Evolutionary conservation across 2,113 vertebrate genomes (phyloP).

Genomic region (Clarias gariepinus): DNA sequence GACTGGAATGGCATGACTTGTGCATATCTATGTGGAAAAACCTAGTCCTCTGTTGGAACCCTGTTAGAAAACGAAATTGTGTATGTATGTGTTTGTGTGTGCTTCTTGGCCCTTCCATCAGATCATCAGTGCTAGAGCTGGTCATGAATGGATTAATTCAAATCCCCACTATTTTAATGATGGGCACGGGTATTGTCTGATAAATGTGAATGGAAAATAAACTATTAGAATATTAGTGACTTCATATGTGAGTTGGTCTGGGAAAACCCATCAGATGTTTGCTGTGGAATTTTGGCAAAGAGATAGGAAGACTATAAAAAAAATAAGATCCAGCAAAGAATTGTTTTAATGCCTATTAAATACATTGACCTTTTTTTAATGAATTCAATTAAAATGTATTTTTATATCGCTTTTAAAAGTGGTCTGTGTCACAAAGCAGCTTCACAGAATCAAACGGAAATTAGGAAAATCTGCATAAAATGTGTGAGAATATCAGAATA

Average conservation of each 20-base stretch:
- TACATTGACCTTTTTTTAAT: background rate
- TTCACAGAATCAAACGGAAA: too few relatives aligned
- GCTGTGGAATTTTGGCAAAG: background rate
- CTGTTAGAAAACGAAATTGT: slow-evolving; percentile 69
- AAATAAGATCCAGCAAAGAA: background rate
- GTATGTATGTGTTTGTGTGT: slow-evolving; percentile 72
- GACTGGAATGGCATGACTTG: background rate
- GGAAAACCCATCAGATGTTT: background rate
- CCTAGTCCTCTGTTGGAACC: slow-evolving; percentile 69
- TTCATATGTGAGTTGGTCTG: background rate
- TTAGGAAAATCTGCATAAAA: too few relatives aligned
- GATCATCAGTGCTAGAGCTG: slow-evolving; percentile 41
- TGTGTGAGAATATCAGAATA: too few relatives aligned
- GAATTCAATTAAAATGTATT: too few relatives aligned
- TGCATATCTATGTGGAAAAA: slow-evolving; percentile 50
- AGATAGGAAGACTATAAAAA: too few relatives aligned
- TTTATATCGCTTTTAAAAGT: too few relatives aligned
- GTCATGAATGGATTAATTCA: slow-evolving; percentile 60
- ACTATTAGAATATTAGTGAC: background rate
- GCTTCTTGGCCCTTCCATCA: slow-evolving; percentile 41
- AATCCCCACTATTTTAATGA: background rate
- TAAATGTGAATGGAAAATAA: too few relatives aligned
- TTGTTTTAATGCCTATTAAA: background rate
- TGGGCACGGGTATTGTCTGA: background rate
- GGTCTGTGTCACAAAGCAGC: too few relatives aligned